phyloP scores from a whole-genome alignment of 1,140 invertebrate genomes.

The Oedothorax gibbosus region DNA sequence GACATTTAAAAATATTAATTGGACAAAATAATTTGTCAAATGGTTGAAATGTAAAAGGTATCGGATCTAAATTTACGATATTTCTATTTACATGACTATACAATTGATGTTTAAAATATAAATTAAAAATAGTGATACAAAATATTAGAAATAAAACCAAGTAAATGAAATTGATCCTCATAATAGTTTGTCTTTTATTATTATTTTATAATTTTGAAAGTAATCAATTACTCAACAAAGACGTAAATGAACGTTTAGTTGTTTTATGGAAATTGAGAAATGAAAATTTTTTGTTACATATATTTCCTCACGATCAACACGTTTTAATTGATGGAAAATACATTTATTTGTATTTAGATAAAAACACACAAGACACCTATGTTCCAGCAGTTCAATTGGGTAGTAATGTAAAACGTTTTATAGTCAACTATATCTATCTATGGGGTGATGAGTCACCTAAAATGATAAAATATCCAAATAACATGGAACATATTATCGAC shows the following conservation, averaged over 20 bases:
- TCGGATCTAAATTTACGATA: background rate
- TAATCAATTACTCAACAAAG: background rate
- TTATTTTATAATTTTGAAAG: constrained; percentile 31
- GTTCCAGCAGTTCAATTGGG: background rate
- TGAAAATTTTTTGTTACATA: background rate
- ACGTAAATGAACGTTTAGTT: background rate
- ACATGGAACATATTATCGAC: constrained; percentile 11
- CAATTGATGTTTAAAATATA: constrained; percentile 22
- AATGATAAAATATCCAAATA: constrained; percentile 12
- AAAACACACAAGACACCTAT: constrained; percentile 19
- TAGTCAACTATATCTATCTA: constrained; percentile 24
- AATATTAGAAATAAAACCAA: constrained; percentile 31
- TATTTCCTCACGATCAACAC: constrained; percentile 18
- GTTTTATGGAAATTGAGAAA: constrained; percentile 3
- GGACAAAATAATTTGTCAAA: constrained; percentile 30
- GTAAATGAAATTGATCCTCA: constrained; percentile 36
- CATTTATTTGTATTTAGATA: constrained; percentile 3
- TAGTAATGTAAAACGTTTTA: background rate
- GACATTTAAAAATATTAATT: constrained; percentile 25
- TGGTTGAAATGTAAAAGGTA: background rate
- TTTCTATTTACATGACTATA: background rate
- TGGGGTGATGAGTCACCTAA: constrained; percentile 2
- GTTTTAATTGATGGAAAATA: constrained; percentile 7
- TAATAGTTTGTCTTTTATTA: constrained; percentile 40
- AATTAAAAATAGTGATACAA: constrained; percentile 21